phyloP scores from a whole-genome alignment of 92 coral and sea anemone species.

The Nematostella vectensis region DNA sequence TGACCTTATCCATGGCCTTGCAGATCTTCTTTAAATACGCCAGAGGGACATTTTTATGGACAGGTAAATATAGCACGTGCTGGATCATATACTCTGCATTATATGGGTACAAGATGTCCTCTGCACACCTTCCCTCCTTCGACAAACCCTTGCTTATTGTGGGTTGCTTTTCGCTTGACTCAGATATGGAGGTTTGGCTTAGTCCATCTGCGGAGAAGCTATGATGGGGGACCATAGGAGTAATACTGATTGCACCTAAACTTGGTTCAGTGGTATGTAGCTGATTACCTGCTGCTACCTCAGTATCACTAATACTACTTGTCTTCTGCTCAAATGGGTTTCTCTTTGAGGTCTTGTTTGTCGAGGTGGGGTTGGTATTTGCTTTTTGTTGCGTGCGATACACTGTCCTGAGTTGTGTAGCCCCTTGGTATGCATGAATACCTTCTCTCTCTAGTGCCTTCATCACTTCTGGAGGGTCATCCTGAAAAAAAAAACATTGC shows the following conservation, averaged over 20 bases:
- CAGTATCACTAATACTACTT: slow-evolving; percentile 17
- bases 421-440: slow-evolving; percentile 81
- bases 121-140: no score
- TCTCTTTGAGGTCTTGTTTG: no score
- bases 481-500: slow-evolving; percentile 24
- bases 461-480: slow-evolving; percentile 73
- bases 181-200: neutral
- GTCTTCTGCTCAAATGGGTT: no score
- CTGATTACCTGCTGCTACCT: slow-evolving; percentile 32
- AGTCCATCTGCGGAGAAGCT: slow-evolving; percentile 3
- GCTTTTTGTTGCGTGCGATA: slow-evolving; percentile 30
- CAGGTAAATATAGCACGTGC: slow-evolving; percentile 90
- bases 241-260: neutral
- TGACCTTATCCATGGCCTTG: slow-evolving; percentile 66
- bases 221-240: slow-evolving; percentile 10
- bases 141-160: no score
- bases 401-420: slow-evolving; percentile 84
- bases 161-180: neutral
- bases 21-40: slow-evolving; percentile 74
- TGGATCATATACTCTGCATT: slow-evolving; percentile 88
- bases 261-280: slow-evolving; percentile 10
- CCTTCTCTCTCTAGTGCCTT: slow-evolving; percentile 73
- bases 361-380: no score
- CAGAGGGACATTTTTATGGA: slow-evolving; percentile 80
- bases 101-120: slow-evolving; percentile 77